Conservation (phyloP, 2,797 vertebrate species). For the Scolopax bukidnonensis region DNA sequence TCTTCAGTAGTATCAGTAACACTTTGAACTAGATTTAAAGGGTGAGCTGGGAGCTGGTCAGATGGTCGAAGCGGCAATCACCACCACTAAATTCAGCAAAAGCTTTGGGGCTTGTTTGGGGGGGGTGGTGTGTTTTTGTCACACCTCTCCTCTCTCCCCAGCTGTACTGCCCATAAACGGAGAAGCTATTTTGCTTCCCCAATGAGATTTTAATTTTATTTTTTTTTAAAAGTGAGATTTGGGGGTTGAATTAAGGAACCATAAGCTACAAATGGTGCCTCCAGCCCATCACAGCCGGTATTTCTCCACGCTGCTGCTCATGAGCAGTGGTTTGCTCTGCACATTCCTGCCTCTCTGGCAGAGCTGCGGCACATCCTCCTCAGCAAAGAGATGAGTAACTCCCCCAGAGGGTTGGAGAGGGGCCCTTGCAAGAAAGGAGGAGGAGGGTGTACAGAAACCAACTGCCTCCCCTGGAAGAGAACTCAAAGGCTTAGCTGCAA, state of each 20-base stretch:
- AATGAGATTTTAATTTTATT: neutral
- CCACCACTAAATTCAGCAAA: constrained; percentile 52
- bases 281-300: neutral
- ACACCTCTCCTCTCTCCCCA: neutral
- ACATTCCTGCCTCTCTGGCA: neutral
- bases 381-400: neutral
- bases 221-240: neutral
- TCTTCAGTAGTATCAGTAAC: constrained; percentile 62
- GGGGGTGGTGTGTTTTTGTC: neutral
- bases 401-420: neutral
- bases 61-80: constrained; percentile 71
- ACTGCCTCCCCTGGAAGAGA: neutral
- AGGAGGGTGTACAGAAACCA: neutral
- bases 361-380: neutral
- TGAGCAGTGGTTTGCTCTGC: fast-evolving
- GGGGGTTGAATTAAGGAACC: neutral
- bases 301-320: neutral
- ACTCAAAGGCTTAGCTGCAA: neutral
- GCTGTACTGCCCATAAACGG: neutral
- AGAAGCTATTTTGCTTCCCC: neutral
- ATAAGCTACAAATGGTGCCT: neutral
- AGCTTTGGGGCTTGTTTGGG: neutral
- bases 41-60: constrained; percentile 41
- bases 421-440: neutral
- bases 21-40: constrained; percentile 81